phyloP scores from a whole-genome alignment of 1,140 invertebrate species.

The Meloidogyne floridensis region DNA sequence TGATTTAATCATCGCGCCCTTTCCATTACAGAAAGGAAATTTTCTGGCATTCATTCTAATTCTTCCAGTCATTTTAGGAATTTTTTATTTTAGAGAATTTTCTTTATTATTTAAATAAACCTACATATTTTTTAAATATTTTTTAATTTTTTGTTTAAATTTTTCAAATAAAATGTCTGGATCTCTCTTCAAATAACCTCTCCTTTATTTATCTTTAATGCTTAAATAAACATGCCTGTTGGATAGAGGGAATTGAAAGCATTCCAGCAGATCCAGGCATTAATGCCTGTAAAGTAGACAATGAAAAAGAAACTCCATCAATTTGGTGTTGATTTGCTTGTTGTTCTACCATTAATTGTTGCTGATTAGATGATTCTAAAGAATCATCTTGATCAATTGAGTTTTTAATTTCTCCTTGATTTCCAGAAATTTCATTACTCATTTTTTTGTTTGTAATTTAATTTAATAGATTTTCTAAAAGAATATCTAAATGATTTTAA shows the following conservation, averaged over 20 bases:
- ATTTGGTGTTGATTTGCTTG: conserved; percentile 8
- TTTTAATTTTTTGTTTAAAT: conserved; percentile 11
- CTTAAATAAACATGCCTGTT: conserved; percentile 16
- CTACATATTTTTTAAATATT: not conserved
- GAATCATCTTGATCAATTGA: not conserved
- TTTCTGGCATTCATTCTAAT: conserved; percentile 2
- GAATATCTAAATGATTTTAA: no score
- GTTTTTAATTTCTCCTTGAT: not conserved
- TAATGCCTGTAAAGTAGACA: conserved; percentile 24
- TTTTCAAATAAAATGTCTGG: not conserved
- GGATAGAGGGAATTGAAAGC: conserved; percentile 22
- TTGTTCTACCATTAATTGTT: not conserved
- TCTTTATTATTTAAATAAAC: no score
- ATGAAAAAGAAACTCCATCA: conserved; percentile 10
- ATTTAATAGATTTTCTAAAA: not conserved
- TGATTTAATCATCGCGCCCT: conserved; percentile 25
- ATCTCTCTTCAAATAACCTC: no score
- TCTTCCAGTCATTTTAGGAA: not conserved
- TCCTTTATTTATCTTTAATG: no score
- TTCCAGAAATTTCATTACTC: not conserved
- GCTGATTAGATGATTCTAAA: conserved; percentile 1
- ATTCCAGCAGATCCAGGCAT: conserved; percentile 26
- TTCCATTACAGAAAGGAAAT: not conserved
- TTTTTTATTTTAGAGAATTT: not conserved
- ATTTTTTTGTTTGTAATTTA: not conserved